Evolutionary conservation across 1,140 invertebrate genomes (phyloP), one percentile per base, ranked within the genome.

Genomic region (Apis mellifera): DNA sequence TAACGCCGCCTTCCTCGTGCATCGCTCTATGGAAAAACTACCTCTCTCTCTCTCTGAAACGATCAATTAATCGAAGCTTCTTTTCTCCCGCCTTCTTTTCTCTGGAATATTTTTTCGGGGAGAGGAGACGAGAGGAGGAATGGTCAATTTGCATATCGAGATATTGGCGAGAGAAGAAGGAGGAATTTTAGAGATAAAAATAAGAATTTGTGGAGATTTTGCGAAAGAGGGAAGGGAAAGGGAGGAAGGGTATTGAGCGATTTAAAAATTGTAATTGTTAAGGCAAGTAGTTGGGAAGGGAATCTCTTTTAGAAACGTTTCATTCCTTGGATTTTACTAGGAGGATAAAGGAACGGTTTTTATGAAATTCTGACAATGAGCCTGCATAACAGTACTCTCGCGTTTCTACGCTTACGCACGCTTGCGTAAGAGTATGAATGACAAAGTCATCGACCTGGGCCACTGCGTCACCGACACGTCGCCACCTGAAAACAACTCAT

Each of bases 361-460:
- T 62, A 69, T 60, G 55, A 78, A 82, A 82, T 77, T 78, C 74
- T 64, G 80, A 82, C 74, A 70, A 76, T 82, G 73, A 70, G 74
- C 59, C 48, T 70, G 55, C 66, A 78, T 82, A 77, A 78, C 73
- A 82, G 80, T 78, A 82, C 80, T 78, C 65, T 62, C 80, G 74
- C 55, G 74, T 55, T 70, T 82, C 80, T 77, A 78, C 80, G 80
- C 72, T 86, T 77, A 77, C 72, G 71, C 83, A 77, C 73, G 83
- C 73, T 85, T 68, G 68, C 73, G 85, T 82, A 59, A 78, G 73
- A 77, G 72, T 23, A 85, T 80, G 83, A 85, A 82, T 85, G 54
- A 82, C 84, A 85, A 74, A 86, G 78, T 78, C 78, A 77, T 85
- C 85, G 89, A 82, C 82, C 84, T 50, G 71, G 70, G 78, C 68